Percentiles rank a stretch among this genome's conserved stretches.
These are phyloP conservation scores for Athene cunicularia DNA, from an alignment of 2,113 vertebrate species.

Conservation along the genomic window DNA sequence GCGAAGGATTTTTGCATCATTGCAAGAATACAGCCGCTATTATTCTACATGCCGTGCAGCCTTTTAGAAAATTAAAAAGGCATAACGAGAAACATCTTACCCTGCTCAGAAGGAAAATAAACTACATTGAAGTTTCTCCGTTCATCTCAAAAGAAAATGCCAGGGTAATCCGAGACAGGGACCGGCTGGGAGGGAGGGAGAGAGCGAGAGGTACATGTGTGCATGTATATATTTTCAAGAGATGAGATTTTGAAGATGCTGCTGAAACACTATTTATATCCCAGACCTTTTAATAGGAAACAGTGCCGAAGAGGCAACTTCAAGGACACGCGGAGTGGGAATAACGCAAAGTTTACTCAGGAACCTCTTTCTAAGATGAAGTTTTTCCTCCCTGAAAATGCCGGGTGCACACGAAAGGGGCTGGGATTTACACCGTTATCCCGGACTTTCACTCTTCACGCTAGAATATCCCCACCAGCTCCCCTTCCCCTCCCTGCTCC, in stretches of 20 bases:
- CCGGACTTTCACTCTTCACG: fast-evolving
- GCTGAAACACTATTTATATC: neutral
- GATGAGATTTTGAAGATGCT: neutral
- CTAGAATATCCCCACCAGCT: neutral
- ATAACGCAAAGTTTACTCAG: neutral
- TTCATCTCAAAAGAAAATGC: neutral
- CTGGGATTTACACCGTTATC: neutral
- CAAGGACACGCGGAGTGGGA: neutral
- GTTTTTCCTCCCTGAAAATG: neutral
- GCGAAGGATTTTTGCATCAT: neutral
- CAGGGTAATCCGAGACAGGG: neutral
- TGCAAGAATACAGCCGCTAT: neutral
- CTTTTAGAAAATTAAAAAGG: conserved; percentile 45
- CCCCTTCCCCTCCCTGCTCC: neutral
- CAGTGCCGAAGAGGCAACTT: neutral
- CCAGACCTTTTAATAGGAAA: neutral
- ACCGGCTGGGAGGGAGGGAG: neutral
- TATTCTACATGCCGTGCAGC: neutral
- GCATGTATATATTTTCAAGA: neutral
- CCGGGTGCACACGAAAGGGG: fast-evolving
- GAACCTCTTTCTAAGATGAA: neutral
- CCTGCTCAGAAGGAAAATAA: neutral
- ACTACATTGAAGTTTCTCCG: neutral
- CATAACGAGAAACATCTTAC: conserved; percentile 19
- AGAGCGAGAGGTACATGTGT: neutral